Base-by-base conservation (phyloP, 2,888 invertebrate genomes). In the Pristionchus maxplancki region DNA sequence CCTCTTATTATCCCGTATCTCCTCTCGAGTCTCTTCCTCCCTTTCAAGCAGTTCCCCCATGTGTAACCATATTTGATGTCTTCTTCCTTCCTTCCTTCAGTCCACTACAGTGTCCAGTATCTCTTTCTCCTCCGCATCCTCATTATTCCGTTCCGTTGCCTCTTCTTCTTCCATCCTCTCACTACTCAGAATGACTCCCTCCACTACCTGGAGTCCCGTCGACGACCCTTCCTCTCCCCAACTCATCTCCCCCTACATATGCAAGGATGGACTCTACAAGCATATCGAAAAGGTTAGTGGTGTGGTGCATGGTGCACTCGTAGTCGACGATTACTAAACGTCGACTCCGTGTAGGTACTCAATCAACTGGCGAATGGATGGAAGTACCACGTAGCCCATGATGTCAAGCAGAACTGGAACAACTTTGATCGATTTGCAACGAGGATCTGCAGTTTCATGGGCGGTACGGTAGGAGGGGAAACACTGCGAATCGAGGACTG, bases 321-420 rank as follows among this genome's bases (percentile, higher is more conserved):
- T 48, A 1, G 44, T 20, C 82, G 82, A 83, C 53, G 50, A 34
- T 34, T 91, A 13, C 90, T 94, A 81, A 94, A 94, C 85, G 91
- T 92, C 82, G 31, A 15, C 50, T 83, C 34, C 82, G 83, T 48
- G 37, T 58, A 85, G 88, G 89, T 94, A 74, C 91, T 93, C 64
- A 93, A 93, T 88, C 90, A 91, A 84, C 89, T 94, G 74, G 91
- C 93, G 31, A 90, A 92, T 71, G 93, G 94, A 31, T 94, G 94
- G 94, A 93, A 93, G 87, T 94, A 94, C 89, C 94, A 94, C 89
- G 93, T 94, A n/a, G 92, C 94, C n/a, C 93, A 93, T 88, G 94
- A 93, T 20, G 92, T 94, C 67, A 93, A 93, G 86, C 91, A 94
- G 58, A 91, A 93, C 4, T 94, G 94, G 94, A 85, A 88, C 24